phyloP scores from a whole-genome alignment of 2,113 vertebrate species.

The Gulo gulo region DNA sequence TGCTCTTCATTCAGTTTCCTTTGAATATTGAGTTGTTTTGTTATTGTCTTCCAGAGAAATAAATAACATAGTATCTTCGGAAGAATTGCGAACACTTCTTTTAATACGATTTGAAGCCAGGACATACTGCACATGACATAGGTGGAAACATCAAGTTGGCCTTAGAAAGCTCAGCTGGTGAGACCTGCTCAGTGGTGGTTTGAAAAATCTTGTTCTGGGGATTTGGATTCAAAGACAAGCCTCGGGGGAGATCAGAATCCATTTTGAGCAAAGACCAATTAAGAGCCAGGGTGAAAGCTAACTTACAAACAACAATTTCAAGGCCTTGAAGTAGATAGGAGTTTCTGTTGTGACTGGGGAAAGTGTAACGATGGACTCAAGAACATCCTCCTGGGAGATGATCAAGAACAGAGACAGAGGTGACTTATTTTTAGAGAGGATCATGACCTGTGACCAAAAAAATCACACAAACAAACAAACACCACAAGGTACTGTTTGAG shows the following conservation, averaged over 20 bases:
- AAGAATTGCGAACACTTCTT: conserved; percentile 16
- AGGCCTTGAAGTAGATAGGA: not conserved
- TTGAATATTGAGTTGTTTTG: not conserved
- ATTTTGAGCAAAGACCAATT: conserved; percentile 10
- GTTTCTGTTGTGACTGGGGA: not conserved
- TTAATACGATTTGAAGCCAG: conserved; percentile 9
- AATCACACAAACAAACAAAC: not conserved
- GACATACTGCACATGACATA: not conserved
- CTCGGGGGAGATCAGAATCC: conserved; percentile 15
- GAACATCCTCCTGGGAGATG: not conserved
- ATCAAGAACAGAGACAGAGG: not conserved
- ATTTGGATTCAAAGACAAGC: not conserved
- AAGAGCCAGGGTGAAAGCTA: not conserved
- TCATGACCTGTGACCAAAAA: not conserved
- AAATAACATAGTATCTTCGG: not conserved
- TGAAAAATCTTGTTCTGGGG: conserved; percentile 13
- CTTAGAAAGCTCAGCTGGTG: not conserved
- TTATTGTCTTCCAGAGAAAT: conserved; percentile 18
- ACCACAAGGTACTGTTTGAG: not conserved
- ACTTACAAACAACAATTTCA: not conserved
- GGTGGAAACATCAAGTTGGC: not conserved
- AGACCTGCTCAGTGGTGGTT: not conserved
- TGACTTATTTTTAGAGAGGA: not conserved
- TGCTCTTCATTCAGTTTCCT: conserved; percentile 1
- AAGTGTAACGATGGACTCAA: not conserved